Conservation (phyloP, 1,140 invertebrate species). For the Globodera ellingtonae region DNA sequence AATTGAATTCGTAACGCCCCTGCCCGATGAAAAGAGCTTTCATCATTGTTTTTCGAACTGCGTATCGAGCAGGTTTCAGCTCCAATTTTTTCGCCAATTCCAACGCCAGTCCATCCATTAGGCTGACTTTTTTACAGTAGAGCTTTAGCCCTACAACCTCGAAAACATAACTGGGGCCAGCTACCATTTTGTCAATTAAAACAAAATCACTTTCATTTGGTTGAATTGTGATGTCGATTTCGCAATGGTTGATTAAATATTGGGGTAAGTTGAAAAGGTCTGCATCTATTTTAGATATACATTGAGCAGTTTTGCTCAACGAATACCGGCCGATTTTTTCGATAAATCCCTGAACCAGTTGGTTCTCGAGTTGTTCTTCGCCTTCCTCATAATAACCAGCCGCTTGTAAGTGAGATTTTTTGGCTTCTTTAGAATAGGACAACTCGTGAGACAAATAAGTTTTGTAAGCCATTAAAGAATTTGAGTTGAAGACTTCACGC, state of each 20-base stretch:
- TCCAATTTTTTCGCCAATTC: constrained; percentile 24
- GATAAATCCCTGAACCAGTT: neutral
- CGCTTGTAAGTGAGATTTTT: neutral
- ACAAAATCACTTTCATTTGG: constrained; percentile 5
- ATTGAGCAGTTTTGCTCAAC: neutral
- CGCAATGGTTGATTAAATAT: no score
- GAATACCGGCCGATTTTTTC: neutral
- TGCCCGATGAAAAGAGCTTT: constrained; percentile 20
- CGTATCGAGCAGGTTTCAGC: neutral
- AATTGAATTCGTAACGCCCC: constrained; percentile 5
- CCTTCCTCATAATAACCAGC: neutral
- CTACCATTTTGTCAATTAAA: neutral
- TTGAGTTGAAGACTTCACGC: neutral
- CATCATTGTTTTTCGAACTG: constrained; percentile 23
- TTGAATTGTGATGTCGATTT: neutral
- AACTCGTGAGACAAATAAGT: neutral
- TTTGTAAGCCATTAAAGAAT: no score
- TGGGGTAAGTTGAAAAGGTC: no score
- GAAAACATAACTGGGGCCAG: neutral
- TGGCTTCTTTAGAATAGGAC: neutral
- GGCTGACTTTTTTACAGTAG: neutral
- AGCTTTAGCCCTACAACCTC: neutral
- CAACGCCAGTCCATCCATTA: constrained; percentile 20
- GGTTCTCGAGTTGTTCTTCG: neutral
- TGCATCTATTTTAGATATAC: neutral